Evolutionary conservation across 2,888 invertebrate species (phyloP).

Genomic region (Coenonympha glycerion): DNA sequence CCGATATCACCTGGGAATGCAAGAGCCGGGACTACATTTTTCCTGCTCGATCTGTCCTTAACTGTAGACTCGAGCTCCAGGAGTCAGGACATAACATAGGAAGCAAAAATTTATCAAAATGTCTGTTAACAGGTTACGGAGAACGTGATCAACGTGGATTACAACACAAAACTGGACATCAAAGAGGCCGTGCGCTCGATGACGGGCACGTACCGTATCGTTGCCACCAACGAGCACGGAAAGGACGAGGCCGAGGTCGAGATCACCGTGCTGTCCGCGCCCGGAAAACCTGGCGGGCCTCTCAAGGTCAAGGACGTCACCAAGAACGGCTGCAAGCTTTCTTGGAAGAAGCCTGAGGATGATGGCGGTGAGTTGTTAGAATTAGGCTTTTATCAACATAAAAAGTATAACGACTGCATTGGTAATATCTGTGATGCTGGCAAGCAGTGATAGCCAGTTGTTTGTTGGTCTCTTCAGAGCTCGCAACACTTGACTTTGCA

Average conservation of each 20-base stretch:
- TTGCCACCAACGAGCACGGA: slow-evolving; percentile 93
- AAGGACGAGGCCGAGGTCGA: slow-evolving; percentile 95
- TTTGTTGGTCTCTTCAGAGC: too few relatives aligned
- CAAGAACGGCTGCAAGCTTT: slow-evolving; percentile 90
- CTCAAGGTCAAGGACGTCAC: slow-evolving; percentile 91
- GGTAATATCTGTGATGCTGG: too few relatives aligned
- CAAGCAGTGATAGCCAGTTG: too few relatives aligned
- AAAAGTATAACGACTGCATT: too few relatives aligned
- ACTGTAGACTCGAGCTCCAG: too few relatives aligned
- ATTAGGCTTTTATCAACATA: background rate
- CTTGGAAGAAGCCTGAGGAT: slow-evolving; percentile 96
- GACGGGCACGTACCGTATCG: slow-evolving; percentile 92
- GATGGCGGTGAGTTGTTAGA: slow-evolving; percentile 84
- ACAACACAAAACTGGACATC: slow-evolving; percentile 91
- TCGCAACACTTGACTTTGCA: too few relatives aligned
- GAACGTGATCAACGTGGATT: slow-evolving; percentile 89
- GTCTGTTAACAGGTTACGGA: slow-evolving; percentile 78
- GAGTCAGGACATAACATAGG: too few relatives aligned
- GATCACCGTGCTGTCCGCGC: slow-evolving; percentile 89
- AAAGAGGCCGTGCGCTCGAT: slow-evolving; percentile 87
- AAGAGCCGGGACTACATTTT: too few relatives aligned
- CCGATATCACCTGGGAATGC: too few relatives aligned
- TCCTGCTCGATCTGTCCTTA: too few relatives aligned
- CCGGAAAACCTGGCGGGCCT: slow-evolving; percentile 91
- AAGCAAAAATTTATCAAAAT: too few relatives aligned